phyloP scores from a whole-genome alignment of 2,888 invertebrate genomes.

The Pasiphila rectangulata region DNA sequence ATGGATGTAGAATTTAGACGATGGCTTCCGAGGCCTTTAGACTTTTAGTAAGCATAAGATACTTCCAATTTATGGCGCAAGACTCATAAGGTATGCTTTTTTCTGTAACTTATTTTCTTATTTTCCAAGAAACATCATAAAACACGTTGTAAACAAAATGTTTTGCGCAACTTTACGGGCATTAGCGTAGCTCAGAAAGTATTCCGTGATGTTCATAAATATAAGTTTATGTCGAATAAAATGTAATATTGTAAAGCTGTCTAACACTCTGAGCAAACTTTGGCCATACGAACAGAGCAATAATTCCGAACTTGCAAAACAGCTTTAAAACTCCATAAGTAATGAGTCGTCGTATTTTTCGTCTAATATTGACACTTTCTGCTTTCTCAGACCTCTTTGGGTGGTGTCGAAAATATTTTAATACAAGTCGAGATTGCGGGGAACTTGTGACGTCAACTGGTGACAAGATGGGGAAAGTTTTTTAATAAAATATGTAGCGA shows the following conservation, averaged over 20 bases:
- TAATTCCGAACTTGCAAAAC: constrained; percentile 48
- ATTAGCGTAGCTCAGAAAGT: constrained; percentile 25
- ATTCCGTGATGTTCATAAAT: constrained; percentile 30
- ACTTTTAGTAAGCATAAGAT: too few relatives aligned
- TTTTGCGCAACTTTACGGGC: constrained; percentile 15
- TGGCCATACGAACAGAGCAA: constrained; percentile 42
- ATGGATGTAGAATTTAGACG: neutral
- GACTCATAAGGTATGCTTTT: too few relatives aligned
- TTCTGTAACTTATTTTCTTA: constrained; percentile 10
- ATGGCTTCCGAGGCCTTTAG: too few relatives aligned
- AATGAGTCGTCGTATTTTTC: constrained; percentile 50
- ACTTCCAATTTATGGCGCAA: too few relatives aligned
- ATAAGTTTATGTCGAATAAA: constrained; percentile 36
- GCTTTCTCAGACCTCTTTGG: constrained; percentile 25
- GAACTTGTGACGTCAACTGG: constrained; percentile 49
- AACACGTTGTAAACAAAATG: constrained; percentile 30
- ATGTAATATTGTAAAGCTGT: constrained; percentile 36
- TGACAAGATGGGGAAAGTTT: constrained; percentile 61
- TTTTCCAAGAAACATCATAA: constrained; percentile 17
- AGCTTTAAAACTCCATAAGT: constrained; percentile 42
- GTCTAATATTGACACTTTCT: constrained; percentile 40
- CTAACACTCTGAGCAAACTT: constrained; percentile 28
- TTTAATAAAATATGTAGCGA: constrained; percentile 66
- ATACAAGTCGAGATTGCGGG: constrained; percentile 55
- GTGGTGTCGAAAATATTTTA: constrained; percentile 57